Base-by-base conservation (phyloP, 2,888 invertebrate genomes). In the Mylabris sibirica region DNA sequence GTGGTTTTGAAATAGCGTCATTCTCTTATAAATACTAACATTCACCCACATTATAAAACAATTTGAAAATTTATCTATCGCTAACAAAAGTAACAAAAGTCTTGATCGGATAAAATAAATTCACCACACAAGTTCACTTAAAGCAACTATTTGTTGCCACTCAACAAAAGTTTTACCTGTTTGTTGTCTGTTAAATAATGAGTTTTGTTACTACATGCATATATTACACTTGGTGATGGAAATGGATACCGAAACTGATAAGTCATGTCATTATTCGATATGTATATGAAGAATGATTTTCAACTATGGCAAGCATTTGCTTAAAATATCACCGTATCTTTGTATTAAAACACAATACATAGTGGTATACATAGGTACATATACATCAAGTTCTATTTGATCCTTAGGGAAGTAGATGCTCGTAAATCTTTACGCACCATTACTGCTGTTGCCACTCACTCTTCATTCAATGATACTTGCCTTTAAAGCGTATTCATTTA, bases 351-450 rank as follows among this genome's bases (percentile, higher is more conserved):
- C 41, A 62, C 49, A 53, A 53, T n/a, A n/a, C n/a, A n/a, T 53
- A 22, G 49, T 53, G 9, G 57, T 49, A n/a, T 24, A 49, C 11
- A 30, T 6, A 59, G 1, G 11, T 22, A 59, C n/a, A 17, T 60
- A 68, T 68, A 68, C 62, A 73, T 74, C 72, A 72, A 69, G 69
- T 71, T 69, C 66, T 72, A 72, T 69, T 76, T 75, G 76, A 76
- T 76, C 76, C 72, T 53, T 22, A 9, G 53, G 67, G 64, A 69
- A 67, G 67, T 64, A 35, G 64, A 59, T 66, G 63, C 62, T 72
- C 73, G 74, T 76, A 76, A 76, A 76, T 76, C 75, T 76, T 76
- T 74, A 76, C 75, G 75, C 73, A 72, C 75, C 75, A 76, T 76
- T 76, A 74, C 72, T 63, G 73, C 59, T 63, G 67, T 71, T 70